Base-by-base conservation (phyloP, 2,797 vertebrate species). In the Rhadinocentrus ornatus region DNA sequence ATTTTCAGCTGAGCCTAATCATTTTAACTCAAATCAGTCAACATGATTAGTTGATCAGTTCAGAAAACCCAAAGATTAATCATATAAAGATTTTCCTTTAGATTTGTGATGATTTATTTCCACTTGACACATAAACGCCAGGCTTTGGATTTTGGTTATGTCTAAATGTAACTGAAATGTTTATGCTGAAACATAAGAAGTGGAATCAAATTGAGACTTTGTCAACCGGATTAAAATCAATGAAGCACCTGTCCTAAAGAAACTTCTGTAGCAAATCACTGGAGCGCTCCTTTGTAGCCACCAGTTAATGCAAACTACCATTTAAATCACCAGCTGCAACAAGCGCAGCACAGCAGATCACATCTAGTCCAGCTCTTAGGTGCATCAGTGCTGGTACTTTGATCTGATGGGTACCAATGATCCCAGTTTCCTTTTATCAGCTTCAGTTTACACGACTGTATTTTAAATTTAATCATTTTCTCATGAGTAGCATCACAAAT, bases 351-450 rank as follows among this genome's bases (percentile, higher is more conserved):
- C 13, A 39, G 37, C 37, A 35, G 34, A 37, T 84, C 85, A 85
- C 78, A 75, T 81, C 59, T 58, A 63, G 70, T 77, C 67, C 66
- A 80, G 77, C 82, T 88, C 89, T 92, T 89, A 90, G 87, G 88
- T 91, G 85, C 76, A 37, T 66, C 78, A 48, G 82, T 61, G 81
- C 83, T 79, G 27, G 53, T 35, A 16, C 71, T 74, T 34, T 52
- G 1, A 66, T 60, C 46, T 44, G 31, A 61, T 57, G 9, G 29
- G 4, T 26, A 26, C 7, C 11, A 4, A 32, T 5, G 2, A 13
- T 48, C 46, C 46, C 46, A 48, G 3, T 10, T 48, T 18, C 1
- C 7, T n/a, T 46, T n/a, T 48, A 48, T 9, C n/a, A 22, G n/a
- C 46, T n/a, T 20, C 6, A 15, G 37, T 39, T 39, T 39, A 16